phyloP scores from a whole-genome alignment of 1,140 invertebrate genomes.

The Bombus polaris region DNA sequence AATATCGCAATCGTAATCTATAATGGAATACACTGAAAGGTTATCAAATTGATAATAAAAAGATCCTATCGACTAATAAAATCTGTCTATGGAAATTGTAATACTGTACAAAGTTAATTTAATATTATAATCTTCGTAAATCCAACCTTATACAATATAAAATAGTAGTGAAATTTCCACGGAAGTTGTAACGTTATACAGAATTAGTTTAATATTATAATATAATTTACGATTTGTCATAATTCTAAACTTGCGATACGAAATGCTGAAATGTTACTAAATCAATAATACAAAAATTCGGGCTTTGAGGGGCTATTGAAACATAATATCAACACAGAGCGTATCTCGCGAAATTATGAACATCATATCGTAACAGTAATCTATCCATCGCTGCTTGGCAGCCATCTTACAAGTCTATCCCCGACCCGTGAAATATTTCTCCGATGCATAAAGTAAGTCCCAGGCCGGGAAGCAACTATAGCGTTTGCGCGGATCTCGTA shows the following conservation, averaged over 20 bases:
- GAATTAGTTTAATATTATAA: too few relatives aligned
- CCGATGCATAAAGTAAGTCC: conserved; percentile 39
- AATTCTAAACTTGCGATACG: too few relatives aligned
- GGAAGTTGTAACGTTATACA: not conserved
- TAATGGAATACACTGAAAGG: not conserved
- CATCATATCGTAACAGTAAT: not conserved
- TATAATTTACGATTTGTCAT: too few relatives aligned
- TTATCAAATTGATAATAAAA: not conserved
- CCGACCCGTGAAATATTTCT: conserved; percentile 25
- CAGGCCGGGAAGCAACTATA: conserved; percentile 4
- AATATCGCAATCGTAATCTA: not conserved
- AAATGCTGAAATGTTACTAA: too few relatives aligned
- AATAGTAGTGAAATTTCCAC: too few relatives aligned
- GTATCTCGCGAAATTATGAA: not conserved
- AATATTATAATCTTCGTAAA: too few relatives aligned
- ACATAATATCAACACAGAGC: not conserved
- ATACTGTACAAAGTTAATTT: too few relatives aligned
- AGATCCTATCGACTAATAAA: not conserved
- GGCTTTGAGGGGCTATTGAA: too few relatives aligned
- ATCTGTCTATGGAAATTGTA: not conserved
- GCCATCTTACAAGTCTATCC: conserved; percentile 37
- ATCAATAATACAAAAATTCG: too few relatives aligned
- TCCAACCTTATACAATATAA: too few relatives aligned
- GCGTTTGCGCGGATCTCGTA: conserved; percentile 38
- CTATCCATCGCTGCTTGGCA: conserved; percentile 11